phyloP scores from a whole-genome alignment of 2,888 invertebrate genomes.

The Sericinus montela region DNA sequence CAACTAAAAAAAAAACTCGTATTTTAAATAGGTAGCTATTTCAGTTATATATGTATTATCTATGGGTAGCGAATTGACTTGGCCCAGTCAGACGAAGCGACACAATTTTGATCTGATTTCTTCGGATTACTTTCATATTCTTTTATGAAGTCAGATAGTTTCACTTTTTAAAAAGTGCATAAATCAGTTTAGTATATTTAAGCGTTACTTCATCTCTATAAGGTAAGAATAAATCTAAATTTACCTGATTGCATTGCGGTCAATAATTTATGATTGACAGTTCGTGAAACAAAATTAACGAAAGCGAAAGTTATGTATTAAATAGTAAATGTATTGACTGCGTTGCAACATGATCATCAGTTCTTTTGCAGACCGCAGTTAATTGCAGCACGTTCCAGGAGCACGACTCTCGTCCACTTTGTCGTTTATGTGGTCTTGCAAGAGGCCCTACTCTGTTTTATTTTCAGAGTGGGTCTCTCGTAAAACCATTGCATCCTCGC shows the following conservation, averaged over 20 bases:
- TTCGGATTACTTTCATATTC: too few species aligned
- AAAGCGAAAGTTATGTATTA: background rate
- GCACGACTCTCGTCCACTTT: conserved; percentile 13
- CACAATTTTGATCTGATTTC: too few species aligned
- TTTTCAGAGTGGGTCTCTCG: conserved; percentile 53
- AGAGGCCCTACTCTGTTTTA: conserved; percentile 56
- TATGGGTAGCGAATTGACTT: too few species aligned
- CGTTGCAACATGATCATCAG: conserved; percentile 9
- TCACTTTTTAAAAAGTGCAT: too few species aligned
- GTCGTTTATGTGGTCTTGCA: conserved; percentile 44
- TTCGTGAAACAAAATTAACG: background rate
- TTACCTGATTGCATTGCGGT: background rate
- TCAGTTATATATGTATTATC: too few species aligned
- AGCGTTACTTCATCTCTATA: background rate
- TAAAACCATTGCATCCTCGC: conserved; percentile 49
- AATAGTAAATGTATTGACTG: conserved; percentile 1
- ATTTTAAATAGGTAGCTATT: too few species aligned
- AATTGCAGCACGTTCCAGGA: conserved; percentile 11
- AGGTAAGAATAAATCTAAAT: conserved; percentile 4
- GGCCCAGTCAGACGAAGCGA: too few species aligned
- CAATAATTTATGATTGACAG: background rate
- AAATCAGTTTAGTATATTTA: too few species aligned
- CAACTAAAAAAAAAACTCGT: too few species aligned
- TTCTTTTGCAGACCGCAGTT: conserved; percentile 20
- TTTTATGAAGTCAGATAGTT: too few species aligned